Evolutionary conservation across 2,113 vertebrate genomes (phyloP).

Genomic region (Thinocorus orbignyianus): DNA sequence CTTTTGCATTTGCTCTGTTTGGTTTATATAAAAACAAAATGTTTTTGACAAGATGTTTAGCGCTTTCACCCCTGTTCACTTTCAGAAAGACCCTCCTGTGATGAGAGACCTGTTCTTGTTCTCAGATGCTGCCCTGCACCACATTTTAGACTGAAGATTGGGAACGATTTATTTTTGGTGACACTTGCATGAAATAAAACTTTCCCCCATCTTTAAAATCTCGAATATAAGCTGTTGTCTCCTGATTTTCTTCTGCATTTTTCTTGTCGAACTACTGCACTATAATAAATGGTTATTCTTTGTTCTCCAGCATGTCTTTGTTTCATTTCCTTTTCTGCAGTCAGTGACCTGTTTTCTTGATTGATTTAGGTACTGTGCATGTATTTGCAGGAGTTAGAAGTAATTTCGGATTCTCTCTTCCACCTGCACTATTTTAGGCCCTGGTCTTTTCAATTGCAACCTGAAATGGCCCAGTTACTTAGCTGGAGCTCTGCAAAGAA

Average conservation of each 20-base stretch:
- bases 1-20: neutral
- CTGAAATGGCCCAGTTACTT: neutral
- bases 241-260: neutral
- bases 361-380: neutral
- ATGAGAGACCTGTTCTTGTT: neutral
- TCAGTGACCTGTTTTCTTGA: neutral
- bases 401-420: neutral
- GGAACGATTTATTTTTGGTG: neutral
- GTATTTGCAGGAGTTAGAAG: neutral
- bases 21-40: neutral
- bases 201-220: neutral
- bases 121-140: neutral
- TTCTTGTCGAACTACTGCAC: neutral
- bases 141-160: neutral
- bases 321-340: neutral
- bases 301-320: neutral
- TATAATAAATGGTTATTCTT: neutral
- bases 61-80: neutral
- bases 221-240: neutral
- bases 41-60: neutral
- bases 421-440: neutral
- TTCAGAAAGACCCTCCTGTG: neutral
- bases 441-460: neutral
- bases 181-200: neutral
- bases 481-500: neutral